Evolutionary conservation across 92 coral and sea anemone species (phyloP), one percentile per base, ranked within the genome.

Genomic region (Heliopora coerulea): DNA sequence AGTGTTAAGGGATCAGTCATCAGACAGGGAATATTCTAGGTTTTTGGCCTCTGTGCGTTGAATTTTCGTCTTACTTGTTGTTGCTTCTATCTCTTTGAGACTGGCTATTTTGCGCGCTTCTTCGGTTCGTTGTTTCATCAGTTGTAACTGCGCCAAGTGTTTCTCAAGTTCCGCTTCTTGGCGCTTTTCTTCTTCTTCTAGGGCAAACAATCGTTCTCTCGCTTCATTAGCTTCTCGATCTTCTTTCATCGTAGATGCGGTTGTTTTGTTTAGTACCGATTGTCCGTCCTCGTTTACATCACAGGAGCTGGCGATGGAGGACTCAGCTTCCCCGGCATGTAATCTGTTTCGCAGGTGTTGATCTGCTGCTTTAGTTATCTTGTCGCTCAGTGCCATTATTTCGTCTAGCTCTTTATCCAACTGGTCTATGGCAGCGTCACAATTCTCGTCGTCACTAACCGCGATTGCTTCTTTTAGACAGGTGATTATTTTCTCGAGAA

Each of bases 81-180:
- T 60, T 49, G 82, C 72, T 72, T 64, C 44, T 73, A 20, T 32
- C 52, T 80, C 21, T 60, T 57, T 80, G 46, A 70, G 66, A 44
- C 32, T 42, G 34, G 80, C 81, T 35, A 80, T 57, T 52, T 80
- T 80, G 42, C 74, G 35, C 54, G 80, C 84, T 62, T 80, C 84
- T n/a, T 73, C 85, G 19, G 81, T 59, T 39, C 74, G 49, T 68
- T 81, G 85, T 44, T 81, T 74, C 35, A 79, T 28, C n/a, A 72
- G 57, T 60, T 80, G 52, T 41, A 80, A 48, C 28, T 80, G 50
- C 13, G 84, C 74, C 8, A 59, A 26, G 3, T 31, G 30, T 73
- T 30, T 68, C 42, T 54, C 52, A 7, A 49, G 62, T 30, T 80
- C 80, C 15, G 21, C 21, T 24, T 68, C 79, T 9, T 79, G 66